Percentiles rank a stretch among this genome's conserved stretches.
Evolutionary conservation across 1,140 invertebrate species (phyloP).

Genomic region (Helicoverpa zea): DNA sequence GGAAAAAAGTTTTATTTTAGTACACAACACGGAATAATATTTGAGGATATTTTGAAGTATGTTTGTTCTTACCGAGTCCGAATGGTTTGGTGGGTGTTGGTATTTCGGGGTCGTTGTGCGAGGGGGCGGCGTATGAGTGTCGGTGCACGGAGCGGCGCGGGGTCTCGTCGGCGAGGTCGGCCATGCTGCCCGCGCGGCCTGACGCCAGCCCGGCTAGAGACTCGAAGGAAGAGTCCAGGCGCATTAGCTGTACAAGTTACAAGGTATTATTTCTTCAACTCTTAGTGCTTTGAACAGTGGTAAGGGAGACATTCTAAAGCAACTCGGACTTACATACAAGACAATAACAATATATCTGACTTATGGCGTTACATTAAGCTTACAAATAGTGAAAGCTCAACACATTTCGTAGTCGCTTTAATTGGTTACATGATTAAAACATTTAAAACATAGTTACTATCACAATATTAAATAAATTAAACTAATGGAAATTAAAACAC

Average conservation of each 20-base stretch:
- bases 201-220: slow-evolving; percentile 88
- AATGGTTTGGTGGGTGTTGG: slow-evolving; percentile 90
- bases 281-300: background rate
- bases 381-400: slow-evolving; percentile 1
- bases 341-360: background rate
- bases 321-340: background rate
- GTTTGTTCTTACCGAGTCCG: slow-evolving; percentile 90
- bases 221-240: slow-evolving; percentile 92
- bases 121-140: slow-evolving; percentile 85
- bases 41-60: background rate
- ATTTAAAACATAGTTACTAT: background rate
- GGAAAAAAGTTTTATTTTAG: slow-evolving; percentile 52
- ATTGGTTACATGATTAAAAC: background rate
- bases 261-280: background rate
- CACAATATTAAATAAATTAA: too few relatives aligned
- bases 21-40: slow-evolving; percentile 31
- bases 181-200: slow-evolving; percentile 93
- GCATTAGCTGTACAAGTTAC: slow-evolving; percentile 89
- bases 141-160: slow-evolving; percentile 71
- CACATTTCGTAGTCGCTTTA: background rate
- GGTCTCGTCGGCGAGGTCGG: slow-evolving; percentile 91
- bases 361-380: background rate
- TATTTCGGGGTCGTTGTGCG: slow-evolving; percentile 84
- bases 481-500: background rate
- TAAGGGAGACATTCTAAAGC: background rate